These are phyloP conservation scores for Phortica magna DNA, from an alignment of 2,888 invertebrate species.

Conservation along the genomic window DNA sequence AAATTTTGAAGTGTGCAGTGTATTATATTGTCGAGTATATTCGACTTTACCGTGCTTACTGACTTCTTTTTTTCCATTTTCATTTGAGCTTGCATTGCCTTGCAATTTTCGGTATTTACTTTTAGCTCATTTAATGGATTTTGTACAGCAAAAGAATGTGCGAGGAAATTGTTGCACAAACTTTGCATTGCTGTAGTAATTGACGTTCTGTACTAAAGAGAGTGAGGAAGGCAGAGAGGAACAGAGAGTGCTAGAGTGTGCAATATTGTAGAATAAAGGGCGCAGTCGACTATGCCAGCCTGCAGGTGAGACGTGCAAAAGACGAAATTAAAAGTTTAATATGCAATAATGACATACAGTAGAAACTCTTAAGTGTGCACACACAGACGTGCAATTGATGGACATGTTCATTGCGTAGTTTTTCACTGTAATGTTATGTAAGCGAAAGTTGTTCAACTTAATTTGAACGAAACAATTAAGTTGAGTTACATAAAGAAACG, in stretches of 20 bases:
- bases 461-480: not conserved
- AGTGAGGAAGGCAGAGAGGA: not conserved
- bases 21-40: not conserved
- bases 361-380: not conserved
- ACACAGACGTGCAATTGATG: too few relatives aligned
- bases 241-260: not conserved
- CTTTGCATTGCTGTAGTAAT: not conserved
- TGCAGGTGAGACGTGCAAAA: not conserved
- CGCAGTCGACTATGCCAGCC: too few relatives aligned
- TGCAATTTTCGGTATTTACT: constrained; percentile 38
- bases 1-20: too few relatives aligned
- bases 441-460: too few relatives aligned
- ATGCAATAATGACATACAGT: not conserved
- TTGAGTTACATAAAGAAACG: not conserved
- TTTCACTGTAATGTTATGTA: not conserved
- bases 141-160: constrained; percentile 15
- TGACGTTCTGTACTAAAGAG: not conserved
- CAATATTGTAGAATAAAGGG: too few relatives aligned
- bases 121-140: constrained; percentile 42
- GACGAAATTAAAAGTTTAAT: constrained; percentile 18
- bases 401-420: not conserved
- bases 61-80: constrained; percentile 25
- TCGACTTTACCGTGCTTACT: not conserved
- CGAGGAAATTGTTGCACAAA: constrained; percentile 24
- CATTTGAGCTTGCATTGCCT: constrained; percentile 31